Evolutionary conservation across 2,113 vertebrate species (phyloP).

Genomic region (Hystrix cristata): DNA sequence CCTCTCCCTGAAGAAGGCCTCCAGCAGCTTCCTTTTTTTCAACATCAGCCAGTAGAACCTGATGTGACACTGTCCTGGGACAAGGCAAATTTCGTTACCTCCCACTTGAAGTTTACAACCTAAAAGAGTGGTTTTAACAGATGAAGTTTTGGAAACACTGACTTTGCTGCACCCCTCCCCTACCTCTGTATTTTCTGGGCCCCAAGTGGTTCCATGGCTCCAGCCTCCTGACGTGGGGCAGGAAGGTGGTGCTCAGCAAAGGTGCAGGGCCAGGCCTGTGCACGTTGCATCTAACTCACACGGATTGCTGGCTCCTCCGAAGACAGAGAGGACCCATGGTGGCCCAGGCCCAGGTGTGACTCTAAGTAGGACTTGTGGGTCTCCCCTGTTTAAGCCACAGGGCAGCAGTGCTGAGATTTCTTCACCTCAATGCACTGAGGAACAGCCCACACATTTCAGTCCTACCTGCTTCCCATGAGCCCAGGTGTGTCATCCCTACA

Average conservation of each 20-base stretch:
- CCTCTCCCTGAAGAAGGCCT: neutral
- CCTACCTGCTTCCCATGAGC: conserved; percentile 56
- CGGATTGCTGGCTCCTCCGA: conserved; percentile 4
- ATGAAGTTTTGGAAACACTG: conserved; percentile 29
- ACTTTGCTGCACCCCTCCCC: neutral
- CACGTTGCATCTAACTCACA: neutral
- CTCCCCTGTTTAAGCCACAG: neutral
- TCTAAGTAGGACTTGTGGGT: neutral
- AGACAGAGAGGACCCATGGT: neutral
- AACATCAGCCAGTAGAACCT: neutral
- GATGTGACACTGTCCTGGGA: neutral
- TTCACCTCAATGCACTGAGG: neutral
- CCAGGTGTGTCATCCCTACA: neutral
- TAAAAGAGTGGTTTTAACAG: conserved; percentile 32
- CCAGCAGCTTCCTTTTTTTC: neutral
- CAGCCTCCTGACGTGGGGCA: neutral
- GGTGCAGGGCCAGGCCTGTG: neutral
- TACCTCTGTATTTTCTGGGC: neutral
- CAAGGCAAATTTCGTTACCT: neutral
- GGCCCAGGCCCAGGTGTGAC: neutral
- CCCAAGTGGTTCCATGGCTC: conserved; percentile 8
- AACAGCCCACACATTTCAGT: conserved; percentile 27
- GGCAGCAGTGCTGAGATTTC: conserved; percentile 35
- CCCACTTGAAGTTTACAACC: neutral
- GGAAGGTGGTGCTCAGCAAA: neutral